A percentile compares a stretch with the other conserved stretches of the same genome.
Evolutionary conservation across 1,140 invertebrate genomes (phyloP).

Genomic region (Cotesia chilonis): DNA sequence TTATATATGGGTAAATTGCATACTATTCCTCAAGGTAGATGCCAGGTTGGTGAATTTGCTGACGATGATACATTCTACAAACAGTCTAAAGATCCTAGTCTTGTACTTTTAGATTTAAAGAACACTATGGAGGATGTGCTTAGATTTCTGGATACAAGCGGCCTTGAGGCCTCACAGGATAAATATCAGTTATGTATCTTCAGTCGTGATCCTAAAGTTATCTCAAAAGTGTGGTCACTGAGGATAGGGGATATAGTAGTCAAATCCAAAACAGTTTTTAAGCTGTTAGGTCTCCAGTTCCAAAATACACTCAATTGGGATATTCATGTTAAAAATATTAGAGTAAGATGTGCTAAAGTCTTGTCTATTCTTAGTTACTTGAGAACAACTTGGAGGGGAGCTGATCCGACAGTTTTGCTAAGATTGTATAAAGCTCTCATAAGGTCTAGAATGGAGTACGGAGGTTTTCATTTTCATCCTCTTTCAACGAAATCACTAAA

Average conservation of each 20-base stretch:
- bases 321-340: neutral
- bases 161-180: neutral
- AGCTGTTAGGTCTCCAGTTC: neutral
- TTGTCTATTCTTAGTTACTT: neutral
- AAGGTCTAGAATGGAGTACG: slow-evolving; percentile 9
- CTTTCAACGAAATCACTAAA: too few species aligned
- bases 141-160: neutral
- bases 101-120: neutral
- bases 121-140: neutral
- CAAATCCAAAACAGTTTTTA: neutral
- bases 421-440: neutral
- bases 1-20: too few species aligned
- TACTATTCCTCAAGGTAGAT: too few species aligned
- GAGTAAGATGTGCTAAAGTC: neutral
- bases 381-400: slow-evolving; percentile 1
- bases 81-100: too few species aligned
- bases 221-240: neutral
- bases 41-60: too few species aligned
- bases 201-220: too few species aligned
- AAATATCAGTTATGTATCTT: too few species aligned
- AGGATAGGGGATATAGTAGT: neutral
- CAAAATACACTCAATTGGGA: neutral
- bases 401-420: neutral
- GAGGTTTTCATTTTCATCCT: neutral
- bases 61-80: too few species aligned